Evolutionary conservation across 1,140 invertebrate species (phyloP).

Genomic region (Euura saliciscinereae): DNA sequence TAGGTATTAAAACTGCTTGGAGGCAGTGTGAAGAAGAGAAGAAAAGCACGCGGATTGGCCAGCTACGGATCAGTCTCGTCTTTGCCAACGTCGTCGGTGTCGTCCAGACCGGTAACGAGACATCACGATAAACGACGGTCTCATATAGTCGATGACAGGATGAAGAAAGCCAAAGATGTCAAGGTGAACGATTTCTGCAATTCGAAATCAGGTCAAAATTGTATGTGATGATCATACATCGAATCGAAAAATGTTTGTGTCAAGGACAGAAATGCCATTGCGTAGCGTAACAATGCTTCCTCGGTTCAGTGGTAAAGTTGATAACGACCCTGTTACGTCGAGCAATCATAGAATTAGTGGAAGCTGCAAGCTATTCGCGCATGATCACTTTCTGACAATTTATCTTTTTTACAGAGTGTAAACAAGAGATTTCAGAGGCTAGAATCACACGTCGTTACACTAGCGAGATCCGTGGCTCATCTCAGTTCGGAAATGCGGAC

Average conservation of each 20-base stretch:
- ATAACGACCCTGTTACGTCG: no score
- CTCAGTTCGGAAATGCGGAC: constrained; percentile 91
- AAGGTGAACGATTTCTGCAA: constrained; percentile 58
- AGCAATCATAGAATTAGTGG: no score
- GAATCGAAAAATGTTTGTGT: neutral
- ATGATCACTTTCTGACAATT: neutral
- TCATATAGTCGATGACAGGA: constrained; percentile 63
- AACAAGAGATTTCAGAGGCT: constrained; percentile 88
- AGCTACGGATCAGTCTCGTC: constrained; percentile 82
- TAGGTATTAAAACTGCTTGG: constrained; percentile 82
- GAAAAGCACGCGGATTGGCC: constrained; percentile 57
- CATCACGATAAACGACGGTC: constrained; percentile 65
- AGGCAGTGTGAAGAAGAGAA: constrained; percentile 67
- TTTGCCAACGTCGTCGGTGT: constrained; percentile 80
- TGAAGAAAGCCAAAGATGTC: constrained; percentile 78
- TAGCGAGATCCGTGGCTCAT: constrained; percentile 91
- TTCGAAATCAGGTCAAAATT: no score
- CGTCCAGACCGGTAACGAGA: constrained; percentile 69
- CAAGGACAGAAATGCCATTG: no score
- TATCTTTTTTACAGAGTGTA: constrained; percentile 67
- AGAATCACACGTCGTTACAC: constrained; percentile 90
- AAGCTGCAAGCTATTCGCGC: no score
- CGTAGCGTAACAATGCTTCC: no score
- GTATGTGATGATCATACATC: no score
- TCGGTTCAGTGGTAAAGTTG: no score